phyloP scores from a whole-genome alignment of 2,797 vertebrate genomes.

The Coregonus suidteri region DNA sequence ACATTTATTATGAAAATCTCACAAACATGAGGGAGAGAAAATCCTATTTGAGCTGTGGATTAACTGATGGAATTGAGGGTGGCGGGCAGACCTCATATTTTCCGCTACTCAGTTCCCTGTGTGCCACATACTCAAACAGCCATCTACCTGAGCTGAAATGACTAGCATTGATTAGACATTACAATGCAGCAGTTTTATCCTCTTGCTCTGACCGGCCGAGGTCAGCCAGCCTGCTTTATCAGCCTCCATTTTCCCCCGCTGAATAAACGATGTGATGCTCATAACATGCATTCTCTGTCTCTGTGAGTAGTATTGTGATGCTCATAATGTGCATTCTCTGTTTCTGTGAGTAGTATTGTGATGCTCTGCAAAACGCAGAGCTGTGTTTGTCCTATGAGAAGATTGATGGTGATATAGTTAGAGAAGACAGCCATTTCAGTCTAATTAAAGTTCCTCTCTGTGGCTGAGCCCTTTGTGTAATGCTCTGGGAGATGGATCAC shows the following conservation, averaged over 20 bases:
- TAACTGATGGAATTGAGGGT: conserved; percentile 19
- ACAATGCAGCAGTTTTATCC: neutral
- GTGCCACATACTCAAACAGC: neutral
- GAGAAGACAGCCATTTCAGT: conserved; percentile 6
- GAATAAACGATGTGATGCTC: neutral
- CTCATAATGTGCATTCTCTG: neutral
- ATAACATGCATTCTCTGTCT: too few relatives aligned
- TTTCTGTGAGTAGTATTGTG: conserved; percentile 3
- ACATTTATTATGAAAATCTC: conserved; percentile 1
- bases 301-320: neutral
- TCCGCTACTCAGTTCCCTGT: neutral
- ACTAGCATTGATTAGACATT: conserved; percentile 15
- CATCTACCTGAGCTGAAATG: neutral
- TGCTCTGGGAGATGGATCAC: too few relatives aligned
- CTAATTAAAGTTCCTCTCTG: conserved; percentile 25
- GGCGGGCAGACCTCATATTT: conserved; percentile 1
- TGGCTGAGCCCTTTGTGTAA: conserved; percentile 4
- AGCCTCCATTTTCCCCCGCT: neutral
- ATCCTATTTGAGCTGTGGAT: conserved; percentile 4
- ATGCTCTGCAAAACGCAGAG: neutral
- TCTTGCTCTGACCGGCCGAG: neutral
- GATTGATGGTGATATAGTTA: neutral
- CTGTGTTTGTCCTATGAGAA: neutral
- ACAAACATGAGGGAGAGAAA: neutral
- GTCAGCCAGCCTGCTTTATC: conserved; percentile 1